A percentile compares a stretch with the other conserved stretches of the same genome.
Conservation (phyloP, 1,140 invertebrate species). For the Bicyclus anynana region DNA sequence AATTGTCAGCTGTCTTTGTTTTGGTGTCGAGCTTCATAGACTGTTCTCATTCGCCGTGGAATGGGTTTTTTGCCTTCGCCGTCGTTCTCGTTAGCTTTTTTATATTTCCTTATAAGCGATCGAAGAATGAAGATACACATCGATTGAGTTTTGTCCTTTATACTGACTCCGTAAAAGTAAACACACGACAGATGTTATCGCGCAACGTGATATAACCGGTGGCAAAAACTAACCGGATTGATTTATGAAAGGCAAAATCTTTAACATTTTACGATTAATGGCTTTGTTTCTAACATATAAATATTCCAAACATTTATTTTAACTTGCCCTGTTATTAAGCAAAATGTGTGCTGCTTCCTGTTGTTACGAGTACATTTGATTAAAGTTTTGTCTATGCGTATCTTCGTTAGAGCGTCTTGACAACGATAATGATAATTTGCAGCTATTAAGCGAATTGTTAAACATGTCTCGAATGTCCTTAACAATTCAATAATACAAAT, state of each 20-base stretch:
- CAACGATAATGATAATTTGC: too few relatives aligned
- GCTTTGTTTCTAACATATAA: too few relatives aligned
- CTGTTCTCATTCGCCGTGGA: background rate
- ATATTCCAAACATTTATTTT: too few relatives aligned
- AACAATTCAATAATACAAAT: too few relatives aligned
- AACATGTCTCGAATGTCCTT: too few relatives aligned
- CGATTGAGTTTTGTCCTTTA: background rate
- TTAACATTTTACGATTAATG: too few relatives aligned
- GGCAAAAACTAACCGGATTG: background rate
- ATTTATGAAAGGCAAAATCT: background rate
- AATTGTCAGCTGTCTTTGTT: conserved; percentile 32
- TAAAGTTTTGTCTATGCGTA: too few relatives aligned
- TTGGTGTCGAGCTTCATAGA: conserved; percentile 11
- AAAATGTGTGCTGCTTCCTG: too few relatives aligned
- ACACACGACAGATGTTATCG: background rate
- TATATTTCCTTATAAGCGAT: background rate
- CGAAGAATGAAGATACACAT: background rate
- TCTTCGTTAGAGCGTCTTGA: too few relatives aligned
- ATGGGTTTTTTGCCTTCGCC: conserved; percentile 8
- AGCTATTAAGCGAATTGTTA: too few relatives aligned
- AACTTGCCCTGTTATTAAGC: too few relatives aligned
- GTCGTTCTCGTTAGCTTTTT: background rate
- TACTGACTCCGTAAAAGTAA: background rate
- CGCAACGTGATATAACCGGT: background rate
- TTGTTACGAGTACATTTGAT: too few relatives aligned